phyloP scores from a whole-genome alignment of 1,140 invertebrate species.

The Gerris buenoi region DNA sequence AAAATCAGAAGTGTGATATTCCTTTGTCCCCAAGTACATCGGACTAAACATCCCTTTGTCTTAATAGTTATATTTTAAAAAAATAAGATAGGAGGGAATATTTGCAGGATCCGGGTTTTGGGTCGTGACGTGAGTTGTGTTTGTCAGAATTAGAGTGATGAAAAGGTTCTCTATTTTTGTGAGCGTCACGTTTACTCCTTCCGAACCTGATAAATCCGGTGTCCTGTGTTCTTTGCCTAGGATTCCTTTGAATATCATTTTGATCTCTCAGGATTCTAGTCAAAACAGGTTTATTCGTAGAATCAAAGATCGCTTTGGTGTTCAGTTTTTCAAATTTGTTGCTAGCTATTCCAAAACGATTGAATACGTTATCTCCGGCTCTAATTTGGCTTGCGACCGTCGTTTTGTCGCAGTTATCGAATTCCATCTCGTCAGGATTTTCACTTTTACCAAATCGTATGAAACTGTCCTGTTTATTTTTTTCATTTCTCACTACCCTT shows the following conservation, averaged over 20 bases:
- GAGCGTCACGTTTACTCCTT: neutral
- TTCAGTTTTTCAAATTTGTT: neutral
- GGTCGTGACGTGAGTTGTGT: too few relatives aligned
- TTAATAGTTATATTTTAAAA: neutral
- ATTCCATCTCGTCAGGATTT: neutral
- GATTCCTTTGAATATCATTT: neutral
- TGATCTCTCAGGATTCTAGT: neutral
- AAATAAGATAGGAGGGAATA: too few relatives aligned
- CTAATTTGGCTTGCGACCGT: slow-evolving; percentile 5
- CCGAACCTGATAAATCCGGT: slow-evolving; percentile 11
- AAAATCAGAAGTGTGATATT: too few relatives aligned
- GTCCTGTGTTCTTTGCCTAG: neutral
- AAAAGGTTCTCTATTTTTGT: neutral
- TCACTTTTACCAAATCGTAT: slow-evolving; percentile 24
- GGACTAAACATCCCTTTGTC: neutral
- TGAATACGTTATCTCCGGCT: slow-evolving; percentile 5
- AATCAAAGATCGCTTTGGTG: neutral
- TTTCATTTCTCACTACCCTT: neutral
- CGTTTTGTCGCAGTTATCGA: slow-evolving; percentile 4
- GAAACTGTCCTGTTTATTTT: slow-evolving; percentile 20
- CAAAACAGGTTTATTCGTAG: neutral
- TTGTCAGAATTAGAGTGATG: too few relatives aligned
- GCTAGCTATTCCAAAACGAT: slow-evolving; percentile 8
- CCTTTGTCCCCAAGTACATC: too few relatives aligned
- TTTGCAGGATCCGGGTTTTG: too few relatives aligned